Evolutionary conservation across 2,113 vertebrate species (phyloP).

Genomic region (Ceuthmochares aereus): DNA sequence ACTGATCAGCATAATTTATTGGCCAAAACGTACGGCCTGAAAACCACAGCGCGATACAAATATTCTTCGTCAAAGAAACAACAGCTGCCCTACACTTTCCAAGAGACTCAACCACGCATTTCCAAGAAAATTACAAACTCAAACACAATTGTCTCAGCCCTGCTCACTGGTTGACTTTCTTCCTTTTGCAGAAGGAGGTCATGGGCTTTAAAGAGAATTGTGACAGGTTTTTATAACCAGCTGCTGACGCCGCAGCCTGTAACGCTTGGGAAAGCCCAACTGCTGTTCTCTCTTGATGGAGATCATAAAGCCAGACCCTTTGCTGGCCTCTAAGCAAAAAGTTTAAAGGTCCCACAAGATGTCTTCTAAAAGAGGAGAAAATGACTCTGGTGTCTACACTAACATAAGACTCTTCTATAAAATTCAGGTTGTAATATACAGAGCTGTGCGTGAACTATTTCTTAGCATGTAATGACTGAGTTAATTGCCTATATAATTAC

Average conservation of each 20-base stretch:
- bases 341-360: background rate
- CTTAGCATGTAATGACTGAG: background rate
- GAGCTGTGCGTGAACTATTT: background rate
- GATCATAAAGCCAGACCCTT: background rate
- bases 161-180: background rate
- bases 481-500: constrained; percentile 45
- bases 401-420: constrained; percentile 6
- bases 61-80: background rate
- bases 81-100: fast-evolving
- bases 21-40: background rate
- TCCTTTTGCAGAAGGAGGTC: background rate
- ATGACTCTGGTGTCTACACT: background rate
- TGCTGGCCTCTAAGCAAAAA: background rate
- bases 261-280: background rate
- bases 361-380: background rate
- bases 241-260: background rate
- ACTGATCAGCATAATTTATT: background rate
- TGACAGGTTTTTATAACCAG: background rate
- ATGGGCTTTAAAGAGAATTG: background rate
- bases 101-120: background rate
- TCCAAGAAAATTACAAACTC: background rate
- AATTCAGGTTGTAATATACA: background rate
- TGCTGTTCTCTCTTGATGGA: background rate
- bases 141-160: background rate
- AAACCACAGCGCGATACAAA: background rate